Percentiles rank a stretch among this genome's conserved stretches.
Conservation (phyloP, 1,140 invertebrate species). For the Ceratitis capitata region DNA sequence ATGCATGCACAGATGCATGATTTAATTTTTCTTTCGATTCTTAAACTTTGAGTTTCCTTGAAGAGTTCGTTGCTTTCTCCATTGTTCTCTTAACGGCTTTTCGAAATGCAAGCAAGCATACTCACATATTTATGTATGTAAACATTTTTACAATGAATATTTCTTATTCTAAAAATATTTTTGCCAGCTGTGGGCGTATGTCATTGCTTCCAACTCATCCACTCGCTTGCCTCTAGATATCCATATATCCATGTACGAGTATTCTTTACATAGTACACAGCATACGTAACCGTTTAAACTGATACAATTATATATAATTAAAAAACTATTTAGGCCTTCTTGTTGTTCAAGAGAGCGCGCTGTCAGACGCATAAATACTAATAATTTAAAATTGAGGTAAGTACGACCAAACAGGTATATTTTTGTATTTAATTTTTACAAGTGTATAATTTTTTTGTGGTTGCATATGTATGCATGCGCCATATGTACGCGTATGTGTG, state of each 20-base stretch:
- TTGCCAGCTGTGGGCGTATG: background rate
- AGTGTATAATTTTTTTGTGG: background rate
- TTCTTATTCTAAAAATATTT: constrained; percentile 2
- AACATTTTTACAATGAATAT: background rate
- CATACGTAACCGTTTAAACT: too few species aligned
- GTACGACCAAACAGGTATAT: background rate
- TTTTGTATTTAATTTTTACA: background rate
- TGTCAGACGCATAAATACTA: background rate
- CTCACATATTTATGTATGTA: background rate
- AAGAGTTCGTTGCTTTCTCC: constrained; percentile 2
- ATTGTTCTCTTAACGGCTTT: background rate
- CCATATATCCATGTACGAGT: background rate
- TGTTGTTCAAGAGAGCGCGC: background rate
- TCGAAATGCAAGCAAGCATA: background rate
- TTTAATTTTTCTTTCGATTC: background rate
- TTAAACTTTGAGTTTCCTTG: background rate
- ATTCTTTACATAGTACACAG: background rate
- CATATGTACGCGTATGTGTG: background rate
- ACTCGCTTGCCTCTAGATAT: background rate
- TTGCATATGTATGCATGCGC: background rate
- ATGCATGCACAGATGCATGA: background rate
- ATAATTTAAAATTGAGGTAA: background rate
- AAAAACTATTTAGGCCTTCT: too few species aligned
- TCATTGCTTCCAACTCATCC: background rate
- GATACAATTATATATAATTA: too few species aligned